These are phyloP conservation scores for Drosophila gaucha DNA, from an alignment of 2,888 invertebrate species.

Conservation along the genomic window DNA sequence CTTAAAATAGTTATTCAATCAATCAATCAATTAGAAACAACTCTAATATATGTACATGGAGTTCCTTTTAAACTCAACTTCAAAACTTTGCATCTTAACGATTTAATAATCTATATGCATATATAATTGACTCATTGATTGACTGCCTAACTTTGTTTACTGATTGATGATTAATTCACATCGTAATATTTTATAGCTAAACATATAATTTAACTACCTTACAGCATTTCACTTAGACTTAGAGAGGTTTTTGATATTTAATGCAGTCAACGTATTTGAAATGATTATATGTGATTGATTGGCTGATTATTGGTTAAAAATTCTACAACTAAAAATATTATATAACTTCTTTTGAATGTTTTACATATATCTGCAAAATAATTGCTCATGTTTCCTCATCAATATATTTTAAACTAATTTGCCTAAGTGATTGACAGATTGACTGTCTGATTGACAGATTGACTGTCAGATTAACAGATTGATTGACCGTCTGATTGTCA, in stretches of 20 bases:
- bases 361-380: too few species aligned
- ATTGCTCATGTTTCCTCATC: too few species aligned
- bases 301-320: too few species aligned
- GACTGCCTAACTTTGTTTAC: too few species aligned
- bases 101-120: not conserved
- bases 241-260: not conserved
- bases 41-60: not conserved
- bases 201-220: not conserved
- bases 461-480: too few species aligned
- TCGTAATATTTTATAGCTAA: not conserved
- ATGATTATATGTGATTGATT: not conserved
- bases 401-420: too few species aligned
- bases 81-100: not conserved
- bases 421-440: too few species aligned
- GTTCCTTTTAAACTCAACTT: not conserved
- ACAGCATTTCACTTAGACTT: not conserved
- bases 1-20: not conserved
- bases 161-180: not conserved
- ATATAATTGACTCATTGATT: not conserved
- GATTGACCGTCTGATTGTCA: too few species aligned
- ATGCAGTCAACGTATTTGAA: not conserved
- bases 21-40: not conserved
- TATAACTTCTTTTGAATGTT: too few species aligned
- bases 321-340: too few species aligned
- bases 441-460: too few species aligned